Conservation (phyloP, 2,888 invertebrate species). For the Troglohyphantes excavatus region DNA sequence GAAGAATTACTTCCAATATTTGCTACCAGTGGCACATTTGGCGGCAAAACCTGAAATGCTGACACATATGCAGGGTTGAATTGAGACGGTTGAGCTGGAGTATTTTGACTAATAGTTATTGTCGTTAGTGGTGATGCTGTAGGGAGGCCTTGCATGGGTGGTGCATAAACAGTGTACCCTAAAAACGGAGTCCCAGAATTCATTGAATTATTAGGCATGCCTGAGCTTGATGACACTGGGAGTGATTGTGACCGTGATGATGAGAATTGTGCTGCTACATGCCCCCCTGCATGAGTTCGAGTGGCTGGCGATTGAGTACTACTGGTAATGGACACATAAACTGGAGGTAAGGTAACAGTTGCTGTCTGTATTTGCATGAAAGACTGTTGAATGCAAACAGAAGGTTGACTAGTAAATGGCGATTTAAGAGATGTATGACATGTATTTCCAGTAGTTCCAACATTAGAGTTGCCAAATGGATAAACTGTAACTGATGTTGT, state of each 20-base stretch:
- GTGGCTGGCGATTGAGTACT: slow-evolving; percentile 73
- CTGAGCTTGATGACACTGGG: slow-evolving; percentile 67
- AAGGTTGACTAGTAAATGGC: slow-evolving; percentile 72
- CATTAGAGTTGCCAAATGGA: slow-evolving; percentile 68
- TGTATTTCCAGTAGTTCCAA: slow-evolving; percentile 60
- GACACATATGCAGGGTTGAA: slow-evolving; percentile 74
- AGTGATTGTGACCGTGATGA: slow-evolving; percentile 75
- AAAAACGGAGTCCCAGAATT: slow-evolving; percentile 65
- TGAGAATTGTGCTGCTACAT: slow-evolving; percentile 71
- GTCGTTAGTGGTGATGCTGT: slow-evolving; percentile 59
- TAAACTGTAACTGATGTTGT: slow-evolving; percentile 64
- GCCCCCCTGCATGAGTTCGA: slow-evolving; percentile 75
- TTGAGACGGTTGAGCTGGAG: slow-evolving; percentile 66
- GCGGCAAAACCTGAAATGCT: slow-evolving; percentile 77
- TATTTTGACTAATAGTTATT: slow-evolving; percentile 63
- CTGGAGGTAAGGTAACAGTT: slow-evolving; percentile 69
- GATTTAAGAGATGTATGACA: slow-evolving; percentile 46
- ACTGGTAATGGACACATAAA: slow-evolving; percentile 76
- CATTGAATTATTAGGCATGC: slow-evolving; percentile 52
- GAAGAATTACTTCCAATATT: slow-evolving; percentile 70
- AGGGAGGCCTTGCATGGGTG: slow-evolving; percentile 62
- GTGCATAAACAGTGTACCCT: slow-evolving; percentile 72
- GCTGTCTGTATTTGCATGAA: slow-evolving; percentile 67
- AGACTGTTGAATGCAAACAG: slow-evolving; percentile 71
- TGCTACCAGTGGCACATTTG: slow-evolving; percentile 76